Evolutionary conservation across 2,797 vertebrate species (phyloP), one percentile per base, ranked within the genome.

Genomic region (Pseudochirops corinnae): DNA sequence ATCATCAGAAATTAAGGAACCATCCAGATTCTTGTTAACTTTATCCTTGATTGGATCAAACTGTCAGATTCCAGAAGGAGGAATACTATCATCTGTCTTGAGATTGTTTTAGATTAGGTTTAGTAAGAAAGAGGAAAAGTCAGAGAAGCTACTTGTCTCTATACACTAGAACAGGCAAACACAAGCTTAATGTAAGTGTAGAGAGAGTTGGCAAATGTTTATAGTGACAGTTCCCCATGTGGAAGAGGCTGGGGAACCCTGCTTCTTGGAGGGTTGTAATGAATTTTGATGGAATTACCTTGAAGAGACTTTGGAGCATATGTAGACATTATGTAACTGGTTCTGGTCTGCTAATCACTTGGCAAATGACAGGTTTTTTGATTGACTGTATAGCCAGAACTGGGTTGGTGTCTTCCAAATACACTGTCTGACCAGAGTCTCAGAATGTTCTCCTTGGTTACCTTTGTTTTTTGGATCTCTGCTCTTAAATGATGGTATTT

Each of bases 101-200:
- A 95, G 91, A 94, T 16, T 95, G 74, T 92, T 82, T 52, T 31
- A 95, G 92, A 18, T 94, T 16, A 93, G 58, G 13, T 93, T 96
- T 93, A 93, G 4, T 58, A 87, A n/a, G 58, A 96, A 56, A 93
- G 21, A 52, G 90, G 62, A 94, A 74, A 91, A 56, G 1, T 1
- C 56, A 58, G 90, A 92, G 16, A 92, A 93, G 29, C 6, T 96
- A 21, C 90, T 55, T 82, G 18, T 18, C 62, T 56, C 55, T 55
- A 12, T 90, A 56, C 18, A 82, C 6, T 82, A 82, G 67, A 82
- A 46, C 16, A 82, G 18, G n/a, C 18, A 82, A 82, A 82, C n/a
- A 46, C 2, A 82, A 82, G n/a, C 4, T 39, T 74, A 39, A 74
- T 1, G n/a, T n/a, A 82, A 82, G 2, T 46, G n/a, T 24, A 24